phyloP scores from a whole-genome alignment of 2,113 vertebrate genomes.

The Chiloscyllium plagiosum region DNA sequence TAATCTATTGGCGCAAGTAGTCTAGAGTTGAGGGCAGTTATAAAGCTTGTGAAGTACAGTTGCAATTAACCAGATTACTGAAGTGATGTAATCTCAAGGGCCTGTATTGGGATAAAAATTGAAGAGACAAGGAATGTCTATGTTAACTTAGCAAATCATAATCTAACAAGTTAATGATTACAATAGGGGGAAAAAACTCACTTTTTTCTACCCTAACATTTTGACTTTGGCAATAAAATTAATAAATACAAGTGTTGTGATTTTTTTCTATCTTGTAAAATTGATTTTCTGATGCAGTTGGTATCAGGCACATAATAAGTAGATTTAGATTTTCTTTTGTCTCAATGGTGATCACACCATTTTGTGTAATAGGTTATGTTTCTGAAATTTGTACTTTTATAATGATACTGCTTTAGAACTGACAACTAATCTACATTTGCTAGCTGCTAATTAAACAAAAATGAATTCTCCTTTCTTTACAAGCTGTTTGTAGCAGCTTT shows the following conservation, averaged over 20 bases:
- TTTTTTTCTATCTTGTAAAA: not conserved
- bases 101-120: not conserved
- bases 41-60: not conserved
- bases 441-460: not conserved
- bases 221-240: conserved; percentile 6
- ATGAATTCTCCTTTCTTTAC: not conserved
- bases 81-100: not conserved
- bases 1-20: not conserved
- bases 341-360: not conserved
- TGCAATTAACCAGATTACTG: not conserved
- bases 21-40: not conserved
- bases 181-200: not conserved
- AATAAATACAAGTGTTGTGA: not conserved
- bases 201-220: not conserved
- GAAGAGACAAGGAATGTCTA: not conserved
- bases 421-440: not conserved
- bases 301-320: not conserved
- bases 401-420: not conserved
- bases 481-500: not conserved
- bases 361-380: not conserved
- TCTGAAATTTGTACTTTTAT: not conserved
- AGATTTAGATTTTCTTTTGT: not conserved
- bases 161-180: not conserved
- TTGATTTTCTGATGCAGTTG: not conserved
- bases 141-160: not conserved